Evolutionary conservation across 2,888 invertebrate genomes (phyloP).

Genomic region (Protodeltote pygarga): DNA sequence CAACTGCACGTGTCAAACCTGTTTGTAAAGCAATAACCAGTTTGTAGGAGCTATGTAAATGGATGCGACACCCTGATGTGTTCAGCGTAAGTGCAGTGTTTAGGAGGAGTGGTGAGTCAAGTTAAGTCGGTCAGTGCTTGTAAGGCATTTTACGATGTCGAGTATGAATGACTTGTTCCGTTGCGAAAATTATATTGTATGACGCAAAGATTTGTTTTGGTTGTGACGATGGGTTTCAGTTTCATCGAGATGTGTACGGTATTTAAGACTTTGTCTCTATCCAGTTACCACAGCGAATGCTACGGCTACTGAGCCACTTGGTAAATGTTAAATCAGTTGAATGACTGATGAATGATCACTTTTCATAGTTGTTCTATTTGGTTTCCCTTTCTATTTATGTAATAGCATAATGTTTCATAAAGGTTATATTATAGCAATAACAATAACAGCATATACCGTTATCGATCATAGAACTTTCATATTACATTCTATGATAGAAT

Average conservation of each 20-base stretch:
- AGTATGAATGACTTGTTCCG: conserved; percentile 57
- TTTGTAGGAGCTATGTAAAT: conserved; percentile 46
- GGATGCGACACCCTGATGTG: conserved; percentile 22
- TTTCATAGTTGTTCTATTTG: too few relatives aligned
- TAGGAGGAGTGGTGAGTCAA: conserved; percentile 42
- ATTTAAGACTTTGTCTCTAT: not conserved
- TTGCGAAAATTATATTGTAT: conserved; percentile 60
- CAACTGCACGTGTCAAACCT: conserved; percentile 37
- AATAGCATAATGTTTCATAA: too few relatives aligned
- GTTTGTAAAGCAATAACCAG: conserved; percentile 41
- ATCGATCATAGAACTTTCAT: too few relatives aligned
- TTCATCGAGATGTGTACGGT: conserved; percentile 5
- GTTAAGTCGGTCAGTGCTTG: conserved; percentile 43
- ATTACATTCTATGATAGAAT: too few relatives aligned
- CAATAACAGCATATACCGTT: too few relatives aligned
- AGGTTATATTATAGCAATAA: too few relatives aligned
- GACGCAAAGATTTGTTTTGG: conserved; percentile 50
- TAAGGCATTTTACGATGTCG: conserved; percentile 55
- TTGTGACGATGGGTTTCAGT: conserved; percentile 18
- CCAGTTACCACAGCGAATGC: not conserved
- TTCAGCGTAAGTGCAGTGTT: conserved; percentile 29
- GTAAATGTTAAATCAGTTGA: too few relatives aligned
- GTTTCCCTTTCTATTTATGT: too few relatives aligned
- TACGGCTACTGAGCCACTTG: not conserved
- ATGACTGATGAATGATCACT: too few relatives aligned